Conservation (phyloP, 2,113 vertebrate genomes). For the Spilogale gracilis region DNA sequence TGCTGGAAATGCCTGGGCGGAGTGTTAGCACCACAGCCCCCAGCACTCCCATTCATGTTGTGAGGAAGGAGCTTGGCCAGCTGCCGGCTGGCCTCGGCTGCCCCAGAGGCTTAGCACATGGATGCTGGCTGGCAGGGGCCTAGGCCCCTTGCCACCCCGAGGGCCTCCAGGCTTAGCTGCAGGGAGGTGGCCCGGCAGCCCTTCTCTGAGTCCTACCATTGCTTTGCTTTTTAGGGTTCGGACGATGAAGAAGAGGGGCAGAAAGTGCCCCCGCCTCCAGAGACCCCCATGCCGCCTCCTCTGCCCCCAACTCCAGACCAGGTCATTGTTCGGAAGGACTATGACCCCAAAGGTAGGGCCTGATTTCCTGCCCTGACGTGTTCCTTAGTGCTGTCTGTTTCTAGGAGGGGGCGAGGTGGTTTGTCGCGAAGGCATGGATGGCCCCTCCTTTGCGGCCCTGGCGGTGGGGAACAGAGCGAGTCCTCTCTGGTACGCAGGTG, state of each 20-base stretch:
- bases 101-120: constrained; percentile 48
- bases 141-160: constrained; percentile 1
- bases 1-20: constrained; percentile 77
- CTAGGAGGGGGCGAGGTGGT: not conserved
- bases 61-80: constrained; percentile 75
- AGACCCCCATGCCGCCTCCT: constrained; percentile 97
- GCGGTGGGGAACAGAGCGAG: not conserved
- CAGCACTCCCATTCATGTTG: constrained; percentile 73
- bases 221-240: constrained; percentile 92
- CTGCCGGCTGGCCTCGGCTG: constrained; percentile 68
- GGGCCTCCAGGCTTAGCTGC: not conserved
- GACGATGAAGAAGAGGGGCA: constrained; percentile 97
- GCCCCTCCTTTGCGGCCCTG: not conserved
- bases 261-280: constrained; percentile 96
- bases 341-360: constrained; percentile 96
- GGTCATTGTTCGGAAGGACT: constrained; percentile 99
- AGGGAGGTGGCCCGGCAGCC: not conserved
- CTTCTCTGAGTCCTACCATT: not conserved
- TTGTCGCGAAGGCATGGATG: not conserved
- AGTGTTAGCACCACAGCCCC: constrained; percentile 39
- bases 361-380: not conserved
- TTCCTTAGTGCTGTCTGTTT: not conserved
- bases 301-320: constrained; percentile 98
- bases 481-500: not conserved
- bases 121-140: constrained; percentile 16